Base-by-base conservation (phyloP, 2,888 invertebrate genomes). In the Agriopis marginaria region DNA sequence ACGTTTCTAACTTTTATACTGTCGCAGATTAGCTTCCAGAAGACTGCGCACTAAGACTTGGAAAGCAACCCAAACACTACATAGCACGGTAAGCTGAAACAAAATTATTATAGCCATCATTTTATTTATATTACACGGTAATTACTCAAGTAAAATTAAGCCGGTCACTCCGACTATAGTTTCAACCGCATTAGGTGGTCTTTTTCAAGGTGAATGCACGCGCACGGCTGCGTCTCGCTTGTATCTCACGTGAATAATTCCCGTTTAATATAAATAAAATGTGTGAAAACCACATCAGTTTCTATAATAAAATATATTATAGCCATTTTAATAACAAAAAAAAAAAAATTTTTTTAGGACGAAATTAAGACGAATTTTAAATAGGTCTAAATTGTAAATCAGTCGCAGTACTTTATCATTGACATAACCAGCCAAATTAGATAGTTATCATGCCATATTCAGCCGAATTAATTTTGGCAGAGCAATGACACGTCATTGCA, bases 11-110 rank as follows among this genome's bases (percentile, higher is more conserved):
- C 63, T 61, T 53, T 60, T 50, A 50, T 49, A 11, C 51, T 7
- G 39, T n/a, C 23, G n/a, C 49, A 14, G 32, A 51, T 54, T 7
- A 14, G 32, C 47, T 63, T 17, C 70, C 67, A 73, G 12, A 39
- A 70, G 60, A 70, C 77, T 77, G 78, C 79, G 77, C 64, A 78
- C 68, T 72, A 72, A 61, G 75, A 71, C 74, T 62, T 74, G 74
- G 73, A 78, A 81, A 79, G 81, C 80, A 79, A 80, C 78, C 69
- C 68, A 80, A 78, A 78, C 70, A 69, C 63, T 65, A 50, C 51
- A 42, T 49, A 56, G 23, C n/a, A 39, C 40, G 32, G 39, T 42
- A 61, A 66, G 53, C 63, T 62, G 50, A 63, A 47, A 17, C 40
- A 32, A 23, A 58, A 62, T 55, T 40, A 32, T 64, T 58, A 71